Evolutionary conservation across 2,797 vertebrate genomes (phyloP).

Genomic region (Alcedo quadribrachys): DNA sequence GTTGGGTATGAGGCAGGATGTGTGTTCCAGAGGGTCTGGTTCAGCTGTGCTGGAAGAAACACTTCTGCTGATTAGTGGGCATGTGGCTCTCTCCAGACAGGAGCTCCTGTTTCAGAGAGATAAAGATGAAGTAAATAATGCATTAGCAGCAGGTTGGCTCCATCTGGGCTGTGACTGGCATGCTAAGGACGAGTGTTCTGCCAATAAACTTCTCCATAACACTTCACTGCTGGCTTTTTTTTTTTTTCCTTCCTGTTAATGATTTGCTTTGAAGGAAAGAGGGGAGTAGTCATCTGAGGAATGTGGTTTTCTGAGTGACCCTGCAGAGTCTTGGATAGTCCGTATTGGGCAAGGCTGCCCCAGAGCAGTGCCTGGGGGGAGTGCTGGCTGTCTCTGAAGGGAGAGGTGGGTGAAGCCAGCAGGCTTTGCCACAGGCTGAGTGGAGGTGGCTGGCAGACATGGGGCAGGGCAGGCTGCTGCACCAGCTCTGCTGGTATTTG

Average conservation of each 20-base stretch:
- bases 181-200: background rate
- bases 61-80: conserved; percentile 29
- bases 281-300: conserved; percentile 3
- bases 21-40: background rate
- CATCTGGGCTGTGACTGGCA: conserved; percentile 23
- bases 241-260: conserved; percentile 10
- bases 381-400: background rate
- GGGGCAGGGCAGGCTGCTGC: background rate
- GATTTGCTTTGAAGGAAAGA: background rate
- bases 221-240: conserved; percentile 21
- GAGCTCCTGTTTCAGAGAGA: conserved; percentile 39
- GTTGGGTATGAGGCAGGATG: background rate
- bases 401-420: background rate
- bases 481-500: conserved; percentile 1
- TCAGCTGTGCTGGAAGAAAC: conserved; percentile 3
- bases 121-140: conserved; percentile 38
- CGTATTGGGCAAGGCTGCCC: background rate
- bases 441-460: background rate
- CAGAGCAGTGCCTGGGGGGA: background rate
- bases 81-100: conserved; percentile 29
- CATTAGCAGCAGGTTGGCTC: conserved; percentile 54
- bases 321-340: background rate
- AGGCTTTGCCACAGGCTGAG: background rate
- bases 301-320: conserved; percentile 19
- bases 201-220: conserved; percentile 12